phyloP scores from a whole-genome alignment of 2,797 vertebrate genomes.

The Acanthiza pusilla region DNA sequence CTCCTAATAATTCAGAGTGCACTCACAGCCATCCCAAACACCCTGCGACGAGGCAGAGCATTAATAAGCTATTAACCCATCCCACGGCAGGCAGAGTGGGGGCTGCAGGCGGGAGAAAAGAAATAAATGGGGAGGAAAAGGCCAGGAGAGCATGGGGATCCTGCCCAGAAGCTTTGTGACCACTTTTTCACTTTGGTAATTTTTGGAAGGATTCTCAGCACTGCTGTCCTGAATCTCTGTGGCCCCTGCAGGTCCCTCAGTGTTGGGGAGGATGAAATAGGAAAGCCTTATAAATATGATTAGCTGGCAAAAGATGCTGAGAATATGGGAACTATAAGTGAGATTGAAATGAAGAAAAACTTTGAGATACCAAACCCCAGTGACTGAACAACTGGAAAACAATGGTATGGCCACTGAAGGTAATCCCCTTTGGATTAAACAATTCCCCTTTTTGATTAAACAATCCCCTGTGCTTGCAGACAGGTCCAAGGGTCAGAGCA shows the following conservation, averaged over 20 bases:
- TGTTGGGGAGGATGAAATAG: too few species aligned
- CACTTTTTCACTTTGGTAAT: background rate
- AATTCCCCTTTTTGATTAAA: too few species aligned
- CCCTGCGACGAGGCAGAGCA: background rate
- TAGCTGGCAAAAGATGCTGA: too few species aligned
- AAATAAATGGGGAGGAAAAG: rapidly evolving
- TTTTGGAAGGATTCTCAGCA: background rate
- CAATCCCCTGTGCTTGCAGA: too few species aligned
- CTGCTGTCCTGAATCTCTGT: background rate
- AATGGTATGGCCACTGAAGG: too few species aligned
- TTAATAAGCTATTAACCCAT: background rate
- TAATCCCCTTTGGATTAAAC: too few species aligned
- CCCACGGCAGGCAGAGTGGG: background rate
- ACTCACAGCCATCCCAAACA: background rate
- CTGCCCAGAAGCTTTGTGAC: background rate
- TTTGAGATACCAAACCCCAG: too few species aligned
- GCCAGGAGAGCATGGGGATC: background rate
- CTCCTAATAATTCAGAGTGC: background rate
- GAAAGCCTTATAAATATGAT: too few species aligned
- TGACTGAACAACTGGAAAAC: too few species aligned
- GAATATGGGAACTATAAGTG: too few species aligned
- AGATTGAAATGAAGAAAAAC: too few species aligned
- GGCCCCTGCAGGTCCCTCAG: background rate
- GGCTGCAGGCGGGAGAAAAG: background rate
- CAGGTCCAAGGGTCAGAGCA: too few species aligned